Percentiles rank a stretch among this genome's conserved stretches.
phyloP scores from a whole-genome alignment of 2,888 invertebrate genomes.

The Theristus sp. region DNA sequence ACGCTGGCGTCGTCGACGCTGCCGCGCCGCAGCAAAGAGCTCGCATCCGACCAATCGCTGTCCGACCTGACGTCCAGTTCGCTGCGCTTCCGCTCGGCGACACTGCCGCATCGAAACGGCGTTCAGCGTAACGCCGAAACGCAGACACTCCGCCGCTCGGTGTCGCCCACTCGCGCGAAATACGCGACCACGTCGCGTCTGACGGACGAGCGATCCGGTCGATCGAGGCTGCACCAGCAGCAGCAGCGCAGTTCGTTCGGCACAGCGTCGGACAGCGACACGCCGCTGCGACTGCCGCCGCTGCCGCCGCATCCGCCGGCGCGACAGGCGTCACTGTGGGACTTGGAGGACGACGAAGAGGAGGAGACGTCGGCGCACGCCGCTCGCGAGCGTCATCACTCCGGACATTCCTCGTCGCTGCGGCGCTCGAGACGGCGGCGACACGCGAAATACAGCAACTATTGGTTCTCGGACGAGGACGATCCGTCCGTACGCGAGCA shows the following conservation, averaged over 20 bases:
- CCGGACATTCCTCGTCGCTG: not conserved
- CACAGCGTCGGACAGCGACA: not conserved
- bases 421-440: not conserved
- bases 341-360: not conserved
- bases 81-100: not conserved
- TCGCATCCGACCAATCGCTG: not conserved
- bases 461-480: conserved; percentile 30
- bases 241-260: not conserved
- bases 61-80: not conserved
- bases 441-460: conserved; percentile 30
- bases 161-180: not conserved
- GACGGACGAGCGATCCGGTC: not conserved
- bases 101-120: not conserved
- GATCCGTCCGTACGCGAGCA: conserved; percentile 40
- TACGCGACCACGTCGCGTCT: not conserved
- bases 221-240: not conserved
- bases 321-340: not conserved
- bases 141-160: not conserved
- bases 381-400: not conserved
- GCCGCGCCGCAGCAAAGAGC: not conserved
- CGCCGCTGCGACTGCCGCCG: not conserved
- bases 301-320: not conserved
- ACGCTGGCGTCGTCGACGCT: not conserved
- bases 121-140: not conserved
- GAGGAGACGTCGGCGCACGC: not conserved